These are phyloP conservation scores for Tinea pellionella DNA, from an alignment of 2,888 invertebrate species.

Conservation along the genomic window DNA sequence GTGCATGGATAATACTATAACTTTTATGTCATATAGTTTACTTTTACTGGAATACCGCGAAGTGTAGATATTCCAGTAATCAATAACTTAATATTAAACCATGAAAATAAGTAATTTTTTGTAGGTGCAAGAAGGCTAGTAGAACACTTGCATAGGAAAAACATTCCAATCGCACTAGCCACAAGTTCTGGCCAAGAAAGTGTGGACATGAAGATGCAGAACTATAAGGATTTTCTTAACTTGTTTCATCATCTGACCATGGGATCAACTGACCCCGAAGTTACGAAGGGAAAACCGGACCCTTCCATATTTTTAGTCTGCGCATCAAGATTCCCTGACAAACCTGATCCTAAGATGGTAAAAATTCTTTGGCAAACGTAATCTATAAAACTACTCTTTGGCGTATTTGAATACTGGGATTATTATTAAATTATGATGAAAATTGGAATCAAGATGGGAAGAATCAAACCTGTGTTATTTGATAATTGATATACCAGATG, in stretches of 20 bases:
- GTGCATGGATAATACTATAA: not conserved
- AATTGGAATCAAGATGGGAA: no score
- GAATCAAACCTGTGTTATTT: no score
- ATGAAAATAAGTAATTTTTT: no score
- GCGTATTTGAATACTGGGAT: no score
- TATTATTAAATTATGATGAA: no score
- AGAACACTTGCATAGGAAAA: slow-evolving; percentile 76
- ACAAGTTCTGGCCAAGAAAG: slow-evolving; percentile 83
- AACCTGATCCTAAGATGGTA: slow-evolving; percentile 71
- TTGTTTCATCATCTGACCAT: slow-evolving; percentile 81
- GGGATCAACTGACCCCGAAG: slow-evolving; percentile 85
- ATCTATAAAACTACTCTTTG: no score
- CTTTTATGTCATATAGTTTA: no score
- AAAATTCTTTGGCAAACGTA: slow-evolving; percentile 23
- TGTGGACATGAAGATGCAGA: slow-evolving; percentile 76
- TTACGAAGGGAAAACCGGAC: slow-evolving; percentile 86
- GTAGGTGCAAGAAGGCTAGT: slow-evolving; percentile 82
- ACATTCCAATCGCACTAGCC: slow-evolving; percentile 86
- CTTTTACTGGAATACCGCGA: no score
- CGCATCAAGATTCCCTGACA: slow-evolving; percentile 77
- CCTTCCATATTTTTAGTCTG: slow-evolving; percentile 88
- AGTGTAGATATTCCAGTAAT: no score
- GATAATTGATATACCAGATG: no score
- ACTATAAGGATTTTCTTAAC: slow-evolving; percentile 73
- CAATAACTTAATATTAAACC: no score